phyloP scores from a whole-genome alignment of 2,113 vertebrate species.

The Helogale parvula region DNA sequence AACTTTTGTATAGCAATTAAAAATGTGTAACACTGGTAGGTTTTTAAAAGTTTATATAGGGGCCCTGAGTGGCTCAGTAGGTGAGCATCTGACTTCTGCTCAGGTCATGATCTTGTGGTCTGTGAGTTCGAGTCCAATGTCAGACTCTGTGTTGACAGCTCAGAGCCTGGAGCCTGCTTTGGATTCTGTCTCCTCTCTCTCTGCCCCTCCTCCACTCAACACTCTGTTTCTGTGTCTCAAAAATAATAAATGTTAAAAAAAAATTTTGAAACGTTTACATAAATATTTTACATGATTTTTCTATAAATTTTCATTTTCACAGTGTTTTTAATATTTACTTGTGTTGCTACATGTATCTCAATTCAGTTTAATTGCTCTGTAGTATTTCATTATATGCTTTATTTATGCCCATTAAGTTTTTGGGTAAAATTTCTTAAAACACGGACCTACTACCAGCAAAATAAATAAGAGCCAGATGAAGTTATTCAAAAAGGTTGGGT shows the following conservation, averaged over 20 bases:
- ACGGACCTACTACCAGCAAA: not conserved
- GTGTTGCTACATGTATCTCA: not conserved
- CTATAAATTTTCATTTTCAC: not conserved
- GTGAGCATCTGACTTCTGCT: too few species aligned
- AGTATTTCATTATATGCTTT: slow-evolving; percentile 3
- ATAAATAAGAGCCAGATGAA: not conserved
- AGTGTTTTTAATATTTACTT: slow-evolving; percentile 6
- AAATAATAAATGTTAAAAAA: too few species aligned
- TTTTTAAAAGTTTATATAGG: not conserved
- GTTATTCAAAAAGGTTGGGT: not conserved
- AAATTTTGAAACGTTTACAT: not conserved
- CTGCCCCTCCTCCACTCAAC: too few species aligned
- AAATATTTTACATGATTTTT: slow-evolving; percentile 30
- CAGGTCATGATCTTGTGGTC: too few species aligned
- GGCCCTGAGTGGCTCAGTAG: too few species aligned
- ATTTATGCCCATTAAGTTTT: not conserved
- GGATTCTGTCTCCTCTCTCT: too few species aligned
- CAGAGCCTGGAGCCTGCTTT: too few species aligned
- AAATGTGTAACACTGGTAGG: not conserved
- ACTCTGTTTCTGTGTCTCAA: too few species aligned
- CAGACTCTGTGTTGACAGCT: too few species aligned
- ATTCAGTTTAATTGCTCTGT: not conserved
- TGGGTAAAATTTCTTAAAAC: slow-evolving; percentile 35
- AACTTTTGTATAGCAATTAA: not conserved
- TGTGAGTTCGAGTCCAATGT: too few species aligned